Evolutionary conservation across 2,797 vertebrate genomes (phyloP), one percentile per base, ranked within the genome.

Genomic region (Manis crassicaudata): DNA sequence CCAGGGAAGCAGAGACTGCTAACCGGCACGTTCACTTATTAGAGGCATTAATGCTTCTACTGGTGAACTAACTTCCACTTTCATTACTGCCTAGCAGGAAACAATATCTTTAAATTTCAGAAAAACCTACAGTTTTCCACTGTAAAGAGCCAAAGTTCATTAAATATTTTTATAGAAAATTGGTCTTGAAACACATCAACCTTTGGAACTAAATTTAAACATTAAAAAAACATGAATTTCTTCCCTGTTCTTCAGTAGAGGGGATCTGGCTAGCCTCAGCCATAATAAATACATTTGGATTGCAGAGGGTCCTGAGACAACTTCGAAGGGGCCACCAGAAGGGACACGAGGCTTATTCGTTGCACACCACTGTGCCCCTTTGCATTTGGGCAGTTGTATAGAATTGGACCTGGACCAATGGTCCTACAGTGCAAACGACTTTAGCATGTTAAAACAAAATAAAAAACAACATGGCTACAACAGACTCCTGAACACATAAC

Each of bases 391-490:
- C 52, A 87, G 77, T 6, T 1, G 6, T 7, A n/a, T 13, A 32
- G 63, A 77, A 25, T 7, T 20, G 72, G 92, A 35, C 29, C 2
- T 0, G 37, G 92, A 79, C 90, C 0, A 4, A 43, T 0, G 2
- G 81, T n/a, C 94, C 92, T 81, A 95, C 96, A 97, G 96, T 96
- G 96, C 87, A 82, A 92, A 90, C 4, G 95, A 97, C 95, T 88
- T 54, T 1, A 29, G 29, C 60, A n/a, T 2, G 27, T 77, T 63
- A 79, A 81, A 37, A 81, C 16, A 35, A 52, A 62, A 32, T 21
- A 27, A 35, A 76, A 79, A 29, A 68, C 11, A 12, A 35, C 17
- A 10, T 40, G 76, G 80, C 79, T 54, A 37, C n/a, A 52, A 18
- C 27, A 23, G 60, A 43, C 79, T 65, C 86, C 40, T 23, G n/a